Evolutionary conservation across 2,888 invertebrate genomes (phyloP), one percentile per base, ranked within the genome.

Genomic region (Hypercompe scribonia): DNA sequence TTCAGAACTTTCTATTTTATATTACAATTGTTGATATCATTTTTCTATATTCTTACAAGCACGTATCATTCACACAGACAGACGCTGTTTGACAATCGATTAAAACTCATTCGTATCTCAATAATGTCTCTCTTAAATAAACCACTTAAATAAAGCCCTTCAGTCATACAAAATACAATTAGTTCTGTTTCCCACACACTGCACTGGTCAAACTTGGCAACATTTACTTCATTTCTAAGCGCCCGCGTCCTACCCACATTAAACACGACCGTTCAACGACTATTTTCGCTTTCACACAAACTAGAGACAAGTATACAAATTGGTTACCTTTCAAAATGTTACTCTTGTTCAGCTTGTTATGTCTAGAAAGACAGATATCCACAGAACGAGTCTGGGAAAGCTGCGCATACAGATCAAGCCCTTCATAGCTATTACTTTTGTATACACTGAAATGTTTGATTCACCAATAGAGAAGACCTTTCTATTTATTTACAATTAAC

Each of bases 271-370:
- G 75, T 81, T 84, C 81, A 84, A 80, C 82, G 83, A 83, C 73
- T 73, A 74, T 77, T 81, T 90, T 89, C 84, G 85, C 90, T 90
- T 89, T 90, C 90, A 84, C 86, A 76, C 74, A 79, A 80, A 75
- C 78, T 79, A 76, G 75, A 85, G 86, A 85, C 86, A 84, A 88
- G 84, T 86, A 83, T 86, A 91, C 92, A 93, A 93, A 92, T 93
- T 91, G 90, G 90, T 90, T 89, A 88, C 92, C 91, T 92, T 92
- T 90, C 91, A 88, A 93, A 69, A 91, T 88, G 86, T 84, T 84
- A 87, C 78, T 85, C 89, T n/a, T 83, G 92, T 93, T 91, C 90
- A 89, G 92, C 91, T 90, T 88, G 88, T 89, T 88, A 87, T 86
- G 88, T 87, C 80, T 84, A 68, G 75, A 83, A 85, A 87, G 89